Evolutionary conservation across 1,140 invertebrate species (phyloP).

Genomic region (Diabrotica undecimpunctata): DNA sequence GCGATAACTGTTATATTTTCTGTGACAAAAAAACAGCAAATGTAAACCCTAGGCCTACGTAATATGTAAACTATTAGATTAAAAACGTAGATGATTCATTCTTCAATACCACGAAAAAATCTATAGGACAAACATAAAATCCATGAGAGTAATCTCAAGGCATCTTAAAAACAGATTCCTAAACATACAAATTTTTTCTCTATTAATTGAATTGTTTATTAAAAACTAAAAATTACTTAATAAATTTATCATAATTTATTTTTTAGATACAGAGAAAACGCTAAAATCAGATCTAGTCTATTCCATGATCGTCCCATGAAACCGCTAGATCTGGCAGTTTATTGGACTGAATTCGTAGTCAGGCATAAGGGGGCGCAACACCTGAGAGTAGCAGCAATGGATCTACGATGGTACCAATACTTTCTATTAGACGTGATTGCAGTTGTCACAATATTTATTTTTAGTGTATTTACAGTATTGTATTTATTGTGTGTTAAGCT

Average conservation of each 20-base stretch:
- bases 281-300: constrained; percentile 50
- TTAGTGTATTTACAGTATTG: not conserved
- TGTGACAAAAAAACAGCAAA: too few species aligned
- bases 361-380: constrained; percentile 55
- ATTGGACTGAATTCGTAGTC: constrained; percentile 66
- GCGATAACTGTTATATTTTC: too few species aligned
- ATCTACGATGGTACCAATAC: constrained; percentile 44
- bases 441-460: not conserved
- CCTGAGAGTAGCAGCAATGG: constrained; percentile 48
- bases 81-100: too few species aligned
- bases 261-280: constrained; percentile 41
- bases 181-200: too few species aligned
- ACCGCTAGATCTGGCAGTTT: constrained; percentile 62
- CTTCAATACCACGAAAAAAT: too few species aligned
- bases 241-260: constrained; percentile 17
- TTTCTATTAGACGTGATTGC: constrained; percentile 26
- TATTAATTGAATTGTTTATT: not conserved
- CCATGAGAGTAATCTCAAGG: too few species aligned
- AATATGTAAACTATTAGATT: too few species aligned
- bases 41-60: too few species aligned
- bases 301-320: constrained; percentile 53
- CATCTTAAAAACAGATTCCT: too few species aligned
- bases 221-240: constrained; percentile 9
- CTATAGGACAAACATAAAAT: too few species aligned
- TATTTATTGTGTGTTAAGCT: not conserved